Evolutionary conservation across 1,140 invertebrate species (phyloP).

Genomic region (Fopius arisanus): DNA sequence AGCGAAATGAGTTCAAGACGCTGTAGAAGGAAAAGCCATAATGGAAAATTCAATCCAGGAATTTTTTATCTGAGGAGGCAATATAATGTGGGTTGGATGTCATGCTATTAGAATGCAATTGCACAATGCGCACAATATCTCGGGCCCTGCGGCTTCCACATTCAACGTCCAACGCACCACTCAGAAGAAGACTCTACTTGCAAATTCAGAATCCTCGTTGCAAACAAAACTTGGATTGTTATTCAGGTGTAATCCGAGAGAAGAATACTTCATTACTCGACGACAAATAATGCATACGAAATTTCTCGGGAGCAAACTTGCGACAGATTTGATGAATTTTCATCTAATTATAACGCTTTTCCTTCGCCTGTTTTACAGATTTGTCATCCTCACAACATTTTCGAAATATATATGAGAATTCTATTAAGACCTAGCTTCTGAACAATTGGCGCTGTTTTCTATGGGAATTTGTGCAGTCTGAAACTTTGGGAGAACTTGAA

Average conservation of each 20-base stretch:
- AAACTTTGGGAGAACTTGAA: no score
- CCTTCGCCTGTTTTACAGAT: no score
- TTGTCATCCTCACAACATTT: no score
- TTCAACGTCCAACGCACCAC: slow-evolving; percentile 1
- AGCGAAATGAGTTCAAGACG: neutral
- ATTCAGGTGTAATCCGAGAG: slow-evolving; percentile 9
- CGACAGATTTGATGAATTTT: neutral
- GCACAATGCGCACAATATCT: slow-evolving; percentile 10
- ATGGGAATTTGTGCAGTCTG: no score
- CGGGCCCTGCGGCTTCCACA: neutral
- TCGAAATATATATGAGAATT: no score
- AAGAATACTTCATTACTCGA: neutral
- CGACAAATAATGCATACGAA: neutral
- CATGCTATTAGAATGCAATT: slow-evolving; percentile 22
- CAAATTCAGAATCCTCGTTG: neutral
- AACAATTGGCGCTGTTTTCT: no score
- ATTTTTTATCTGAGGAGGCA: neutral
- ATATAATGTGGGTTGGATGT: neutral
- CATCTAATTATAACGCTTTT: neutral
- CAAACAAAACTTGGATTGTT: slow-evolving; percentile 7
- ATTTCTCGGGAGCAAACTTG: neutral
- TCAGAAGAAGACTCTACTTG: neutral
- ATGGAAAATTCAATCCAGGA: neutral
- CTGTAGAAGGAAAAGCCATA: neutral
- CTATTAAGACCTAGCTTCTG: no score